Percentiles rank a stretch among this genome's conserved stretches.
These are phyloP conservation scores for Phanerotoma sp. DNA, from an alignment of 2,888 invertebrate species.

Conservation along the genomic window DNA sequence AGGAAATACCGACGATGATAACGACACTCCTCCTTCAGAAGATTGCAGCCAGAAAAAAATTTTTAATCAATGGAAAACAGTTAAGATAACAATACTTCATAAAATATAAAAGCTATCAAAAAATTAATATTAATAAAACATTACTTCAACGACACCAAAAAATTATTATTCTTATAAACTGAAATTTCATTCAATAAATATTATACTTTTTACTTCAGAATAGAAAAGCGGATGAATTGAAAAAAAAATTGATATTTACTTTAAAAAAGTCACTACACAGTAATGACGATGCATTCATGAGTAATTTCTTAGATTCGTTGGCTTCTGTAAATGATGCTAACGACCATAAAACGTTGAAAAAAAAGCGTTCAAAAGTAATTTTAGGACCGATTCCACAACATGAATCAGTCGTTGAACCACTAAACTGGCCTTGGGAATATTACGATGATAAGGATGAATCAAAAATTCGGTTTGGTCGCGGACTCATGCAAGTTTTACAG, in stretches of 20 bases:
- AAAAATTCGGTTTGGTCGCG: slow-evolving; percentile 36
- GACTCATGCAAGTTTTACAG: slow-evolving; percentile 19
- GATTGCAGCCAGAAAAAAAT: neutral
- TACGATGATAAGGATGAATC: slow-evolving; percentile 34
- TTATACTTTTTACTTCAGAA: too few relatives aligned
- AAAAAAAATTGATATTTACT: too few relatives aligned
- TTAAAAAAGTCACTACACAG: neutral
- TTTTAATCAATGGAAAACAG: neutral
- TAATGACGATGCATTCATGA: neutral
- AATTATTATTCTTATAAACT: neutral
- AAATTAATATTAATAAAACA: too few relatives aligned
- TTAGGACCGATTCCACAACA: slow-evolving; percentile 19
- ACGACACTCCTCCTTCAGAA: neutral
- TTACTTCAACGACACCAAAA: too few relatives aligned
- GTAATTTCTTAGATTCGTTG: neutral
- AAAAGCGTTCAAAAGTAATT: slow-evolving; percentile 2
- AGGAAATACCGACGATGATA: slow-evolving; percentile 34
- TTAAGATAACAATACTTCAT: neutral
- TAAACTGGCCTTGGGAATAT: slow-evolving; percentile 34
- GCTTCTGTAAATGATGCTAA: neutral
- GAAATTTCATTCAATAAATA: too few relatives aligned
- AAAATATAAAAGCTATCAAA: too few relatives aligned
- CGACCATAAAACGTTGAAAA: neutral
- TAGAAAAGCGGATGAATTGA: too few relatives aligned
- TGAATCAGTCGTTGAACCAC: slow-evolving; percentile 43